Percentiles rank a stretch among this genome's conserved stretches.
Conservation (phyloP, 1,140 invertebrate genomes). For the Cephus cinctus region DNA sequence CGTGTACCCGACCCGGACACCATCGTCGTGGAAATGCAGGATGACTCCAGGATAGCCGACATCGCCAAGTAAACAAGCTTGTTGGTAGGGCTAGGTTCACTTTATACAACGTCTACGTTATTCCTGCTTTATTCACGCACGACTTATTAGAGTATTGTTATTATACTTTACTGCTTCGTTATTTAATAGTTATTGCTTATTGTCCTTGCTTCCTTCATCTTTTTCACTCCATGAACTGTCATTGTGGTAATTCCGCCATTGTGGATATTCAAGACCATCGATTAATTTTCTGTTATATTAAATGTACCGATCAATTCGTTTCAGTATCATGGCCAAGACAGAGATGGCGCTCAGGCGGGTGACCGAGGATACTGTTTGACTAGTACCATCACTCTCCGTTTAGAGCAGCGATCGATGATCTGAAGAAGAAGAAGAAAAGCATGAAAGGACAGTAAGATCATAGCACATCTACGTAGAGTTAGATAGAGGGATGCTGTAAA, state of each 20-base stretch:
- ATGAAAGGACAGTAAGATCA: too few species aligned
- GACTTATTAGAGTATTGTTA: background rate
- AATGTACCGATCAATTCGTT: too few species aligned
- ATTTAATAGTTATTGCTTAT: constrained; percentile 3
- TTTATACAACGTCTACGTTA: constrained; percentile 30
- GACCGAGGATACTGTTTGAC: constrained; percentile 51
- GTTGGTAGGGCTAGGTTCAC: constrained; percentile 55
- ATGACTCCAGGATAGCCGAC: constrained; percentile 50
- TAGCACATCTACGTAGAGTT: too few species aligned
- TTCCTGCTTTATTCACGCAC: constrained; percentile 8
- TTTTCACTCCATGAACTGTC: too few species aligned
- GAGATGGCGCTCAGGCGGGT: constrained; percentile 40
- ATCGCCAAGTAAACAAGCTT: constrained; percentile 56
- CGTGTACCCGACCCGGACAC: constrained; percentile 54
- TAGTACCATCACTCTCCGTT: too few species aligned
- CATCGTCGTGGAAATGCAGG: constrained; percentile 53
- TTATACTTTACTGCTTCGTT: constrained; percentile 1
- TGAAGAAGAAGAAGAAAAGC: constrained; percentile 12
- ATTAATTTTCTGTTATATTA: too few species aligned
- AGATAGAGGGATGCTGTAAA: constrained; percentile 10
- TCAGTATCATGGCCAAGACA: constrained; percentile 37
- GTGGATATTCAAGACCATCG: too few species aligned
- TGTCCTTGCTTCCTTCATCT: too few species aligned
- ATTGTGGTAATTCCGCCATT: too few species aligned
- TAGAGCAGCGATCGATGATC: too few species aligned